Conservation (phyloP, 2,797 vertebrate species). For the Potorous gilbertii region DNA sequence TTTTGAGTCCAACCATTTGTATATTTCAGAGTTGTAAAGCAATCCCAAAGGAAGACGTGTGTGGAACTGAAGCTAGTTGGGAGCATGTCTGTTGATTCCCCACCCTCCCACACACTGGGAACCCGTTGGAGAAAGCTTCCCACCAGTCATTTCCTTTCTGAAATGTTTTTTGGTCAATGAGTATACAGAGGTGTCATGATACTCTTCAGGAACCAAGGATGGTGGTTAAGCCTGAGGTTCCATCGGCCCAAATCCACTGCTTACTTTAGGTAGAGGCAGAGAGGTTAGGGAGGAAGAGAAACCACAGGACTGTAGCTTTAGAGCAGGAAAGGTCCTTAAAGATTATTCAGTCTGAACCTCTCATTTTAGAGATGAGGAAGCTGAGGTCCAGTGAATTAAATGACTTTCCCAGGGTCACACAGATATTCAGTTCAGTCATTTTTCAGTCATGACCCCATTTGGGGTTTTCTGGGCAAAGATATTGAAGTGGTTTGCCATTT, state of each 20-base stretch:
- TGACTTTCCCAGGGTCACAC: not conserved
- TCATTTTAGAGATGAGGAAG: not conserved
- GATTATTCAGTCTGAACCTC: not conserved
- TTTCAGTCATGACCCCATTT: not conserved
- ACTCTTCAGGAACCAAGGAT: constrained; percentile 19
- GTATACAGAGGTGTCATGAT: constrained; percentile 30
- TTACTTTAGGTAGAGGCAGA: not conserved
- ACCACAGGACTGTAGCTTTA: not conserved
- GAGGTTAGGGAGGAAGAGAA: not conserved
- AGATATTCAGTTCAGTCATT: not conserved
- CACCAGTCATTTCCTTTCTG: constrained; percentile 53
- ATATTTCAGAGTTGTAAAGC: not conserved
- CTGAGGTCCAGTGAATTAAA: not conserved
- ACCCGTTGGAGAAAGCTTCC: constrained; percentile 48
- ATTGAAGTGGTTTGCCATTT: not conserved
- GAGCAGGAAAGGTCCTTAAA: not conserved
- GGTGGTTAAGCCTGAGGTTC: constrained; percentile 10
- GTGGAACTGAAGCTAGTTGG: not conserved
- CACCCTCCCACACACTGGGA: constrained; percentile 27
- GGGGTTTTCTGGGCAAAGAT: not conserved
- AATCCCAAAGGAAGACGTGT: constrained; percentile 24
- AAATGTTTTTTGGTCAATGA: constrained; percentile 53
- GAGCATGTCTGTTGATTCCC: constrained; percentile 25
- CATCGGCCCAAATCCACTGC: not conserved
- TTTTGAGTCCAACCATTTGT: constrained; percentile 17